A percentile compares a stretch with the other conserved stretches of the same genome.
Conservation (phyloP, 1,140 invertebrate genomes). For the Scaptodrosophila lebanonensis region DNA sequence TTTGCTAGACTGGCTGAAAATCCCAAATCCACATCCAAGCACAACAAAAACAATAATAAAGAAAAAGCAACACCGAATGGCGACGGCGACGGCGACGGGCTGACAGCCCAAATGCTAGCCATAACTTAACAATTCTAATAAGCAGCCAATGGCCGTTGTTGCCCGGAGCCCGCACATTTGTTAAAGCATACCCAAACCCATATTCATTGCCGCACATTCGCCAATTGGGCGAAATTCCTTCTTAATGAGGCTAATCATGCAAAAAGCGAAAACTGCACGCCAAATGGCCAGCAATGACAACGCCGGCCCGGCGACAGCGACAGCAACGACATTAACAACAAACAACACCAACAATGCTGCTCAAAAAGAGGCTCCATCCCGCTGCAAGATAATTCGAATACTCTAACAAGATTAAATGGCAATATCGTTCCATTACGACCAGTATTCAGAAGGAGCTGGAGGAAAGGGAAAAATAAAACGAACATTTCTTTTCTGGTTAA, state of each 20-base stretch:
- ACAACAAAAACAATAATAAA: conserved; percentile 16
- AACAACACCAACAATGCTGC: not conserved
- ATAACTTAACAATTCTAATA: conserved; percentile 69
- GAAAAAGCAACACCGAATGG: conserved; percentile 15
- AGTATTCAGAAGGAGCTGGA: too few species aligned
- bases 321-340: conserved; percentile 22
- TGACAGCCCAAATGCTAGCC: conserved; percentile 35
- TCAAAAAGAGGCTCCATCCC: not conserved
- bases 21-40: conserved; percentile 17
- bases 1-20: conserved; percentile 11
- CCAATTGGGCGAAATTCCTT: conserved; percentile 44
- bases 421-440: too few species aligned
- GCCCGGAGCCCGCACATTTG: too few species aligned
- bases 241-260: conserved; percentile 46
- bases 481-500: too few species aligned
- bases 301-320: conserved; percentile 6
- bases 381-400: too few species aligned
- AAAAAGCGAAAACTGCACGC: conserved; percentile 19
- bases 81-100: too few species aligned
- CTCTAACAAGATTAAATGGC: too few species aligned
- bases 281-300: conserved; percentile 28
- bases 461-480: too few species aligned
- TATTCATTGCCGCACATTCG: conserved; percentile 17
- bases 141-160: conserved; percentile 26
- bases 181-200: conserved; percentile 35